These are phyloP conservation scores for Pararge aegeria DNA, from an alignment of 1,140 invertebrate genomes.

Conservation along the genomic window DNA sequence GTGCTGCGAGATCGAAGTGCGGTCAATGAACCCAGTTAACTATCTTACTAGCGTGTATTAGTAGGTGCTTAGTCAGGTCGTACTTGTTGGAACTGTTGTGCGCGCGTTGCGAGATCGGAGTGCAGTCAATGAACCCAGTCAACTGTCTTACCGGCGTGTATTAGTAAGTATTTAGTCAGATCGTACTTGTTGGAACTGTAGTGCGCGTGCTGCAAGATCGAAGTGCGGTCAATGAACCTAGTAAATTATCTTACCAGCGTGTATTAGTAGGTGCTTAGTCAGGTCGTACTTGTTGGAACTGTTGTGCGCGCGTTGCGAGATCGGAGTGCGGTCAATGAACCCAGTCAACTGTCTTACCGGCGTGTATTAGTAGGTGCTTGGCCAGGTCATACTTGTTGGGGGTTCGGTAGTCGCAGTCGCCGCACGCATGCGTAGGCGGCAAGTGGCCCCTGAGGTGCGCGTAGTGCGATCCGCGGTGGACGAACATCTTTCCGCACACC, in stretches of 20 bases:
- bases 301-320: neutral
- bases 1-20: conserved; percentile 40
- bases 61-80: neutral
- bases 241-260: neutral
- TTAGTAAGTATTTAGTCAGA: conserved; percentile 46
- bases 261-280: neutral
- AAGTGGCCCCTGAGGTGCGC: conserved; percentile 46
- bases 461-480: conserved; percentile 40
- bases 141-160: conserved; percentile 38
- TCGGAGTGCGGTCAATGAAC: neutral
- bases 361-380: conserved; percentile 51
- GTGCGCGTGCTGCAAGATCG: no score
- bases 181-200: conserved; percentile 46
- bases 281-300: neutral
- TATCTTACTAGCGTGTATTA: neutral
- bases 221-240: conserved; percentile 33
- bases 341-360: conserved; percentile 1
- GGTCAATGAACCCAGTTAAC: conserved; percentile 32
- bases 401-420: conserved; percentile 49
- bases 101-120: neutral
- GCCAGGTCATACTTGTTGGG: conserved; percentile 47
- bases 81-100: neutral
- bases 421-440: conserved; percentile 42
- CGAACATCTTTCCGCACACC: conserved; percentile 56
- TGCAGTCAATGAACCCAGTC: neutral